Base-by-base conservation (phyloP, 2,888 invertebrate genomes). In the Andrena dorsata region DNA sequence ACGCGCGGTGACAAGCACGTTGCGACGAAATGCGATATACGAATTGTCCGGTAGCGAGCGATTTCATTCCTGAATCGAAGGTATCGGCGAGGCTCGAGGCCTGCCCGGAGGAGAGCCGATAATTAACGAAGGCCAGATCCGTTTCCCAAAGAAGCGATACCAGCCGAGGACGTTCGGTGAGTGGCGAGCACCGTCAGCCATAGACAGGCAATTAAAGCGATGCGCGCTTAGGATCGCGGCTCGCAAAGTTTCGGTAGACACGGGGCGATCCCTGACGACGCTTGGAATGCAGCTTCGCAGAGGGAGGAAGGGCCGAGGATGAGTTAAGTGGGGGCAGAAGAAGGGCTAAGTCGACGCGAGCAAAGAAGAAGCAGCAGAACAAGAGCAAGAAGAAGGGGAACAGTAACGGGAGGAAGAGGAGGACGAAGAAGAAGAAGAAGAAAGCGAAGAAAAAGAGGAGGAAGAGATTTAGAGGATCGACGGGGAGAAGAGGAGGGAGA, bases 211-310 rank as follows among this genome's bases (percentile, higher is more conserved):
- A 91, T 91, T 91, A 91, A 91, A 91, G 85, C 86, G 87, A 87
- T 87, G 84, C 88, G 84, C 87, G 89, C 83, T 89, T 88, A 88
- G 86, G 84, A 66, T 82, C 77, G 87, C 82, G 82, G 76, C 71
- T 80, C 64, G 80, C 73, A 63, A 82, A 84, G 65, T 88, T 88
- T 86, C 61, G 89, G 86, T 81, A 63, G 83, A 70, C 72, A 76
- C 75, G 82, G 79, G 82, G 75, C 74, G 88, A 86, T 76, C 84
- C 86, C 86, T 89, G 90, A 91, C 89, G 83, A 89, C 87, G 89
- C 88, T 85, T 80, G 92, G 93, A 92, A 93, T 93, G 93, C 91
- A 88, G 91, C 91, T 91, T 92, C 88, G 88, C 77, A 69, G 73
- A 66, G 71, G 69, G 30, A 16, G 56, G 53, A 56, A 53, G 58